These are phyloP conservation scores for Strigamia transsilvanica DNA, from an alignment of 2,888 invertebrate genomes.

Conservation along the genomic window DNA sequence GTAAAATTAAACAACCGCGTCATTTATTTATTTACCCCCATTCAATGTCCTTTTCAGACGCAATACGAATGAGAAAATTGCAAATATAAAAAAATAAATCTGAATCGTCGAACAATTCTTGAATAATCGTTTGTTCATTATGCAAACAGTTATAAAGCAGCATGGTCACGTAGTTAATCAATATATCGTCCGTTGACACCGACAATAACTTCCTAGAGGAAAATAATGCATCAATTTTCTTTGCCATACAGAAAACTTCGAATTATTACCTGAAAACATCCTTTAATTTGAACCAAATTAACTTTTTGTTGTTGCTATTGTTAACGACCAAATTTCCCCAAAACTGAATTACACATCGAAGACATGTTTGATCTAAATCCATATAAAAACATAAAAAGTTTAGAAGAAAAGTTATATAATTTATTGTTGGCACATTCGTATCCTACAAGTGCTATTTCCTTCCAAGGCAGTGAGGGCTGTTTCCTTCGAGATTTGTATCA, in stretches of 20 bases:
- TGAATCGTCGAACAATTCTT: background rate
- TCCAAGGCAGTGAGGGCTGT: background rate
- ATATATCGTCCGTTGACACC: background rate
- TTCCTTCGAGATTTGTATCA: background rate
- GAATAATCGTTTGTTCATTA: background rate
- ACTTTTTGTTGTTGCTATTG: conserved; percentile 69
- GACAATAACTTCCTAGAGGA: conserved; percentile 48
- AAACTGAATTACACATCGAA: conserved; percentile 67
- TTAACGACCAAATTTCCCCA: conserved; percentile 70
- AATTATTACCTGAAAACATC: conserved; percentile 21
- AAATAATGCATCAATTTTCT: background rate
- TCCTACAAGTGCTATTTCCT: background rate
- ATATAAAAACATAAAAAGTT: background rate
- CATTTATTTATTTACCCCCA: conserved; percentile 24
- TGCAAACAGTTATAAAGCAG: conserved; percentile 53
- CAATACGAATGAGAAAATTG: background rate
- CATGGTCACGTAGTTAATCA: conserved; percentile 51
- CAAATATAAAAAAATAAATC: background rate
- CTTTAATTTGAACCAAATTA: conserved; percentile 65
- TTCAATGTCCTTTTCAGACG: conserved; percentile 6
- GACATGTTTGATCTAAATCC: background rate
- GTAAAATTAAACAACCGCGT: background rate
- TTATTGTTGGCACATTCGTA: background rate
- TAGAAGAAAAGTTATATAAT: background rate
- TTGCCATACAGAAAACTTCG: background rate